Evolutionary conservation across 2,113 vertebrate species (phyloP).

Genomic region (Lepus europaeus): DNA sequence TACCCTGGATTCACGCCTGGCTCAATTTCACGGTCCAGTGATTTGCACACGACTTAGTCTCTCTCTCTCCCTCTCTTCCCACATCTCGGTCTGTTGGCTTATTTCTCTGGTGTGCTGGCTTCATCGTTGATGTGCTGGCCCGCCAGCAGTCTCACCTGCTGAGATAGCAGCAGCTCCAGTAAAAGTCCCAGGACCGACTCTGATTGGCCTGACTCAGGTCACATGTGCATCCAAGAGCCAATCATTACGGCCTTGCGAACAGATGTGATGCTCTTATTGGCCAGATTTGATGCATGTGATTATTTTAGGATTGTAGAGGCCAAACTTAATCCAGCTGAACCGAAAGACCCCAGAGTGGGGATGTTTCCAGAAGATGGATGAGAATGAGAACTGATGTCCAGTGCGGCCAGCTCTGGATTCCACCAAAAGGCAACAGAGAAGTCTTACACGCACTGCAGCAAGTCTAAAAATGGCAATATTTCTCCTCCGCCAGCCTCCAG

Average conservation of each 20-base stretch:
- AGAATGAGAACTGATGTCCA: not conserved
- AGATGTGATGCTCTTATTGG: not conserved
- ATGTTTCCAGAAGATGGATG: not conserved
- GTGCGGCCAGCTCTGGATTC: not conserved
- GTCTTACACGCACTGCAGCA: not conserved
- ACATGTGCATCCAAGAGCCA: not conserved
- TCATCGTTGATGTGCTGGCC: not conserved
- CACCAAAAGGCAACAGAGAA: not conserved
- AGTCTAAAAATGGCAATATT: not conserved
- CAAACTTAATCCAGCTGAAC: not conserved
- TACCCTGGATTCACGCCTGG: not conserved
- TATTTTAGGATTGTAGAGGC: not conserved
- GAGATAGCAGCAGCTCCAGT: not conserved
- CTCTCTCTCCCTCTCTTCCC: not conserved
- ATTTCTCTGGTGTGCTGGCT: not conserved
- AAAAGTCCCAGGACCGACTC: not conserved
- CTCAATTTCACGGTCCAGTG: not conserved
- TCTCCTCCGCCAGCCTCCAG: not conserved
- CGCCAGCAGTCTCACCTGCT: not conserved
- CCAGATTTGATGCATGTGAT: not conserved
- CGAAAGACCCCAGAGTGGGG: too few relatives aligned
- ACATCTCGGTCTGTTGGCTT: not conserved
- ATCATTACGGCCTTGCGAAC: not conserved
- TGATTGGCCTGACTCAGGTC: not conserved
- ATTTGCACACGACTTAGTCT: not conserved